Evolutionary conservation across 2,113 vertebrate genomes (phyloP), one percentile per base, ranked within the genome.

Genomic region (Microtus ochrogaster): DNA sequence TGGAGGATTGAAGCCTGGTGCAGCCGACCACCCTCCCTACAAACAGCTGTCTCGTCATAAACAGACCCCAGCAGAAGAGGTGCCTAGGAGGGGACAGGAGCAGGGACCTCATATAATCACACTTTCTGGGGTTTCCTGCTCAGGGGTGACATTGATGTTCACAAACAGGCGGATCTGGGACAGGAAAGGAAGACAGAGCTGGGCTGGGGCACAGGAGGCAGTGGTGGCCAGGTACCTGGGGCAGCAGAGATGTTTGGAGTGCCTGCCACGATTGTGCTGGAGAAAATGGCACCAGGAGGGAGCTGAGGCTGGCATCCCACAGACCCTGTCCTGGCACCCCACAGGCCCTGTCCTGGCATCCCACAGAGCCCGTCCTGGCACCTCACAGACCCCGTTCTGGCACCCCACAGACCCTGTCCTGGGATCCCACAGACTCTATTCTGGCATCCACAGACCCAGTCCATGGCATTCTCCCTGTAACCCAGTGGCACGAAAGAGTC

Each of bases 241-340:
- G 39, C 52, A 33, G 66, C 33, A 47, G 24, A 66, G 52, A 22
- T 52, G 24, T 41, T 36, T 49, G 24, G 61, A 36, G 28, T 33
- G 30, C 33, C 41, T 0, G 0, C 85, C 0, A 0, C 0, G 6
- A 28, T 7, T 21, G 58, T 17, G n/a, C 7, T 9, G 2, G 44
- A 24, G 55, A 36, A 24, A 70, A 36, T 7, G 8, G 14, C 14
- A 5, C 28, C 2, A 0, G 52, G 85, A 21, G 70, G 13, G 21
- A 4, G 3, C 0, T 2, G 22, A n/a, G 39, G 14, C 78, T 24
- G 87, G 36, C 41, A 7, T 21, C 41, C 7, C 3, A 5, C 39
- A 5, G 39, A 28, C 66, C 44, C 22, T 0, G 5, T 16, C 70
- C 77, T 19, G 90, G 36, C n/a, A 5, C 14, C 26, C 6, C 2